Conservation (phyloP, 2,113 vertebrate species). For the Chaetorhynchus papuensis region DNA sequence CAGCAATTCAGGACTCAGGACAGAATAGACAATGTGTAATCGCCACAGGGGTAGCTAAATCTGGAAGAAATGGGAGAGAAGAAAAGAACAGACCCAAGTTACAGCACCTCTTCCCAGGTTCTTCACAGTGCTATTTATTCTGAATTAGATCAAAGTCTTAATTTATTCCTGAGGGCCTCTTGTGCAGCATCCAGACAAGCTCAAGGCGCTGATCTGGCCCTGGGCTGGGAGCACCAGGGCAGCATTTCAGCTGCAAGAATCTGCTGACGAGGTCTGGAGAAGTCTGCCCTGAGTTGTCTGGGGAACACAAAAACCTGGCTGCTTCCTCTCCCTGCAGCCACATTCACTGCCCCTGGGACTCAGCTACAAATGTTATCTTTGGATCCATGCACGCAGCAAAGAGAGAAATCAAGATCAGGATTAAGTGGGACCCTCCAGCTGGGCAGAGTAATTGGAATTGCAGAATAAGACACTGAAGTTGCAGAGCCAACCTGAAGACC, state of each 20-base stretch:
- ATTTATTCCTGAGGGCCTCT: background rate
- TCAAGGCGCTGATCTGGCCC: background rate
- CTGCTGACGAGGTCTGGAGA: background rate
- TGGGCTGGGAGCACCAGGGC: background rate
- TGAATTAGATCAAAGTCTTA: background rate
- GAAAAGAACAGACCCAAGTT: background rate
- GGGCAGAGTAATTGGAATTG: background rate
- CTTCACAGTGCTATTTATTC: background rate
- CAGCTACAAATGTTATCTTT: background rate
- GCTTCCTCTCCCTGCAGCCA: background rate
- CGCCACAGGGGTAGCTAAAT: background rate
- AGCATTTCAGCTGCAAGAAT: background rate
- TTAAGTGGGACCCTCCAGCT: background rate
- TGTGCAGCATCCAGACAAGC: background rate
- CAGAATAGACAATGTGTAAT: background rate
- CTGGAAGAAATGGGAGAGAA: background rate
- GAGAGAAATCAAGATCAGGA: background rate
- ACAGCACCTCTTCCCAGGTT: background rate
- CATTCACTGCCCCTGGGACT: background rate
- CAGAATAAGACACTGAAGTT: background rate
- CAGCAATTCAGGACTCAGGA: background rate
- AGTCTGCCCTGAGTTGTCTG: background rate
- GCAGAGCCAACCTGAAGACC: background rate
- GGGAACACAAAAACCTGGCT: background rate
- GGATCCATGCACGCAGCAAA: background rate